Conservation (phyloP, 1,140 invertebrate species). For the Phortica variegata region DNA sequence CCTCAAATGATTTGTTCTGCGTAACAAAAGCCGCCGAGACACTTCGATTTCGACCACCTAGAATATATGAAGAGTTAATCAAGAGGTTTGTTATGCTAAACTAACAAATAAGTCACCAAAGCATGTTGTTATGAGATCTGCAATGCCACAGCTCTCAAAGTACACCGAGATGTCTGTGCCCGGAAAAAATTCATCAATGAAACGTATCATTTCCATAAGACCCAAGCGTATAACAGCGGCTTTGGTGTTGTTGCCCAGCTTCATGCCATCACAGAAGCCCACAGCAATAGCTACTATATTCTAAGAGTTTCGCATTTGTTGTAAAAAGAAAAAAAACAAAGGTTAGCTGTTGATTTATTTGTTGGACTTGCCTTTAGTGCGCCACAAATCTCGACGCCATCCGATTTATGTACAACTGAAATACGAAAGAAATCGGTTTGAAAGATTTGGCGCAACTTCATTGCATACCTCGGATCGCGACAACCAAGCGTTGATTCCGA, state of each 20-base stretch:
- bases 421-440: conserved; percentile 96
- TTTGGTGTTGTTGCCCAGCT: conserved; percentile 97
- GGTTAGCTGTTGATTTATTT: too few relatives aligned
- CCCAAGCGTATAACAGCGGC: conserved; percentile 97
- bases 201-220: conserved; percentile 97
- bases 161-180: conserved; percentile 88
- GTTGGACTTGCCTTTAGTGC: conserved; percentile 87
- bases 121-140: neutral
- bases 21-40: neutral
- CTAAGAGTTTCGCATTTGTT: conserved; percentile 51
- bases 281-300: conserved; percentile 97
- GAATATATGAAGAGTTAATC: too few relatives aligned
- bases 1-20: neutral
- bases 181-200: conserved; percentile 86
- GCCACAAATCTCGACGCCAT: conserved; percentile 97
- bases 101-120: too few relatives aligned
- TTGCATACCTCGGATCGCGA: conserved; percentile 72
- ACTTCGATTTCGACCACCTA: neutral
- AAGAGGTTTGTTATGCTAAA: too few relatives aligned
- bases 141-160: conserved; percentile 18
- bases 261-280: conserved; percentile 94
- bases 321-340: neutral
- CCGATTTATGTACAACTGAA: conserved; percentile 93
- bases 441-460: conserved; percentile 83
- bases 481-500: conserved; percentile 99